These are phyloP conservation scores for Sialia sialis DNA, from an alignment of 2,113 vertebrate genomes.

Conservation along the genomic window DNA sequence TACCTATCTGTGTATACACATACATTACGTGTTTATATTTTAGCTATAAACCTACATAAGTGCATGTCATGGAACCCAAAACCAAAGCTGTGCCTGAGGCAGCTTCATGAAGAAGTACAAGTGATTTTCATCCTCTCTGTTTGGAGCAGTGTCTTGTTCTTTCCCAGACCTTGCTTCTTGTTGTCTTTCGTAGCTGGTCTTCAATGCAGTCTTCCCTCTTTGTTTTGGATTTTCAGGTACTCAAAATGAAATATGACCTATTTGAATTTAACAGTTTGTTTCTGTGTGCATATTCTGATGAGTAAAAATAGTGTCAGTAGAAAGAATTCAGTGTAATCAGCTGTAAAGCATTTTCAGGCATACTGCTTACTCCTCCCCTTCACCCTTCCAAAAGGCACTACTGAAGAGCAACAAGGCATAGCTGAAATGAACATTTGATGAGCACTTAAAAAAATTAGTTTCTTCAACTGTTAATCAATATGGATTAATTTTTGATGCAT, in stretches of 20 bases:
- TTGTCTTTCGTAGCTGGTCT: not conserved
- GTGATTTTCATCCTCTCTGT: not conserved
- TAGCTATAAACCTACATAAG: too few relatives aligned
- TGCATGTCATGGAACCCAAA: not conserved
- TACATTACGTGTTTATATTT: not conserved
- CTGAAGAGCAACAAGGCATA: not conserved
- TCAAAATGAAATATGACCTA: rapidly evolving
- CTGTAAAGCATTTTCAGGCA: not conserved
- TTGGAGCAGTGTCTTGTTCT: not conserved
- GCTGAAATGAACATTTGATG: not conserved
- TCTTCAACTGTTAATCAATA: not conserved
- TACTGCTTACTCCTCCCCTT: not conserved
- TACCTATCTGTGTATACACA: too few relatives aligned
- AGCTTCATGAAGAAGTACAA: not conserved
- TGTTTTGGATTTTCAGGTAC: not conserved
- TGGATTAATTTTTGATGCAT: not conserved
- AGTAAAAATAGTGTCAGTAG: not conserved
- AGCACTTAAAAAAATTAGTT: not conserved
- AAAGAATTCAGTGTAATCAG: not conserved
- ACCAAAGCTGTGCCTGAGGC: not conserved
- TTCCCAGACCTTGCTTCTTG: not conserved
- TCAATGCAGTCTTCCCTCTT: not conserved
- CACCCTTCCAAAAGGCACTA: not conserved
- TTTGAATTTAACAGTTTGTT: not conserved
- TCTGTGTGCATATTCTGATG: not conserved